These are phyloP conservation scores for Phalacrocorax pelagicus DNA, from an alignment of 2,113 vertebrate species.

Conservation along the genomic window DNA sequence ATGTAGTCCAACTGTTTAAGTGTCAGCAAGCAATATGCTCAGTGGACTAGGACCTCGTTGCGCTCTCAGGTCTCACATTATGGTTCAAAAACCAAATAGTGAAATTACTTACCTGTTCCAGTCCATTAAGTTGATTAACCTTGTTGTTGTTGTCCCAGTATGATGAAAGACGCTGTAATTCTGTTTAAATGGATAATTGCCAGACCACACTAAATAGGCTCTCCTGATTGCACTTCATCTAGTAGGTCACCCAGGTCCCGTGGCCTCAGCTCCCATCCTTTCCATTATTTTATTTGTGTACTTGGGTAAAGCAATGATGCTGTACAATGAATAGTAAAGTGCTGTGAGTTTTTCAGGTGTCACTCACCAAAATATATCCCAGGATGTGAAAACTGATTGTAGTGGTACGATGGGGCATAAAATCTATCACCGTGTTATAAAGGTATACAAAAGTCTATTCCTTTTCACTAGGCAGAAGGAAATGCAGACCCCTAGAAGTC, in stretches of 20 bases:
- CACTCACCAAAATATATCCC: background rate
- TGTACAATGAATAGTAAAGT: background rate
- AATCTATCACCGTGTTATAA: background rate
- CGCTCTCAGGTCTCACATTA: background rate
- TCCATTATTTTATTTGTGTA: background rate
- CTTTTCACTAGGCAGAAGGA: background rate
- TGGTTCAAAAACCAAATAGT: background rate
- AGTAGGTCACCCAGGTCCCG: background rate
- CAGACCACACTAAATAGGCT: background rate
- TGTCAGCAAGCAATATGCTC: background rate
- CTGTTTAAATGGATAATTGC: background rate
- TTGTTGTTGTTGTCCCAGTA: background rate
- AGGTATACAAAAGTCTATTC: background rate
- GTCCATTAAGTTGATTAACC: background rate
- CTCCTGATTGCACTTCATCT: background rate
- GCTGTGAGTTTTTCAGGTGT: background rate
- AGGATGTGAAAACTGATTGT: background rate
- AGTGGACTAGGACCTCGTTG: background rate
- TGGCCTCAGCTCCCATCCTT: background rate
- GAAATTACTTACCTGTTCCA: background rate
- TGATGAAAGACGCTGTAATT: background rate
- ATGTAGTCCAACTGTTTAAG: background rate
- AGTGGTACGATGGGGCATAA: background rate
- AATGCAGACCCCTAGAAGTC: background rate
- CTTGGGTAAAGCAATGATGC: background rate